Percentiles rank a stretch among this genome's conserved stretches.
Evolutionary conservation across 64 coral and sea anemone genomes (phyloP).

Genomic region (Montipora sp.): DNA sequence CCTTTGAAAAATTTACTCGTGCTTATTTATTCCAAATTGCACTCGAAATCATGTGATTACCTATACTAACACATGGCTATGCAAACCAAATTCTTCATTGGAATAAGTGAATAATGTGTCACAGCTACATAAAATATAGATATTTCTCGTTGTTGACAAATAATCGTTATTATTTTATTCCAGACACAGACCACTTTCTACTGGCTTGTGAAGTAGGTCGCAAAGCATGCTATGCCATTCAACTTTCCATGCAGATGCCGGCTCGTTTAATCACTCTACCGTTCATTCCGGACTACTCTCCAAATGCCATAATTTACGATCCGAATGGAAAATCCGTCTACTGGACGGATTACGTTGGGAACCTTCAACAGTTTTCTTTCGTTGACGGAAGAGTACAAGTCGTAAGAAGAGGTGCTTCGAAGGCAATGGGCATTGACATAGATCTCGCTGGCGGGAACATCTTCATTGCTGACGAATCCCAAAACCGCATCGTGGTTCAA

Average conservation of each 20-base stretch:
- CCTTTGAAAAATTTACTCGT: too few relatives aligned
- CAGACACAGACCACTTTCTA: conserved; percentile 1
- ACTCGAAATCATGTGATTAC: too few relatives aligned
- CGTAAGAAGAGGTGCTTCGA: background rate
- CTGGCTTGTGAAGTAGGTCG: background rate
- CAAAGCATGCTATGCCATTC: background rate
- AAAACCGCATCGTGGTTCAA: conserved; percentile 7
- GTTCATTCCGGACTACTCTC: background rate
- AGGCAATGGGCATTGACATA: conserved; percentile 2
- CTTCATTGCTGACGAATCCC: conserved; percentile 4
- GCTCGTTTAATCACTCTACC: background rate
- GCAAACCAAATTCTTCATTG: too few relatives aligned
- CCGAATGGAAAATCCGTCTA: conserved; percentile 31
- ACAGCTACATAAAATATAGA: too few relatives aligned
- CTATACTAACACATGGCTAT: too few relatives aligned
- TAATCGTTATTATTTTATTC: background rate
- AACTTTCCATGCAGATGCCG: background rate
- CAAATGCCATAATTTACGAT: conserved; percentile 6
- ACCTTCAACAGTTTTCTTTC: conserved; percentile 8
- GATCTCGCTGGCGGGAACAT: conserved; percentile 53
- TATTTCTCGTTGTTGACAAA: too few relatives aligned
- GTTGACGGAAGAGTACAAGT: background rate
- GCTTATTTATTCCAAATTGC: too few relatives aligned
- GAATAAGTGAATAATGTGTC: too few relatives aligned
- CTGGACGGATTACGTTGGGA: conserved; percentile 16